These are phyloP conservation scores for Nowickia ferox DNA, from an alignment of 2,888 invertebrate species.

Conservation along the genomic window DNA sequence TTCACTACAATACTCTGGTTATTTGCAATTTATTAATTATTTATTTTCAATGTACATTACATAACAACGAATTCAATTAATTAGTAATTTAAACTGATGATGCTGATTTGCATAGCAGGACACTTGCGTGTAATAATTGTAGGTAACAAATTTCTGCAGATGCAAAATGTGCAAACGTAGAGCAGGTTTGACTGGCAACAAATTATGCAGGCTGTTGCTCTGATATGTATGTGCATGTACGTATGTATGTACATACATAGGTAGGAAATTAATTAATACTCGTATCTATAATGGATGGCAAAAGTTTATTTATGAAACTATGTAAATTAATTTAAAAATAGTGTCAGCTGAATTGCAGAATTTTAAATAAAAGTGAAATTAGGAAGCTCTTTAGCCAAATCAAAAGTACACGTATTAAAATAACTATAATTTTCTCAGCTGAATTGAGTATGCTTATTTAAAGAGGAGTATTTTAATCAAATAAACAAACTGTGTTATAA, in stretches of 20 bases:
- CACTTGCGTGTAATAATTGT: neutral
- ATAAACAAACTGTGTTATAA: neutral
- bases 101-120: conserved; percentile 30
- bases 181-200: neutral
- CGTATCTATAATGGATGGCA: neutral
- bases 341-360: neutral
- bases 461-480: too few relatives aligned
- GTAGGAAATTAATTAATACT: neutral
- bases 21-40: conserved; percentile 28
- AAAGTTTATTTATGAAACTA: neutral
- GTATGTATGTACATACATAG: neutral
- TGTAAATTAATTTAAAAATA: neutral
- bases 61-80: conserved; percentile 39
- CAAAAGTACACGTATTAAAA: too few relatives aligned
- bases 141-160: conserved; percentile 3
- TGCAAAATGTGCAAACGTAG: neutral
- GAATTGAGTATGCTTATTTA: neutral
- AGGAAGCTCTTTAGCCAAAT: neutral
- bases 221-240: neutral
- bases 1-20: conserved; percentile 8
- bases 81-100: conserved; percentile 52
- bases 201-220: neutral
- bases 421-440: neutral
- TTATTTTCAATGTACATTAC: neutral
- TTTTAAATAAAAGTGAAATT: neutral